Conservation (phyloP, 2,888 invertebrate genomes). For the Ochlodes sylvanus region DNA sequence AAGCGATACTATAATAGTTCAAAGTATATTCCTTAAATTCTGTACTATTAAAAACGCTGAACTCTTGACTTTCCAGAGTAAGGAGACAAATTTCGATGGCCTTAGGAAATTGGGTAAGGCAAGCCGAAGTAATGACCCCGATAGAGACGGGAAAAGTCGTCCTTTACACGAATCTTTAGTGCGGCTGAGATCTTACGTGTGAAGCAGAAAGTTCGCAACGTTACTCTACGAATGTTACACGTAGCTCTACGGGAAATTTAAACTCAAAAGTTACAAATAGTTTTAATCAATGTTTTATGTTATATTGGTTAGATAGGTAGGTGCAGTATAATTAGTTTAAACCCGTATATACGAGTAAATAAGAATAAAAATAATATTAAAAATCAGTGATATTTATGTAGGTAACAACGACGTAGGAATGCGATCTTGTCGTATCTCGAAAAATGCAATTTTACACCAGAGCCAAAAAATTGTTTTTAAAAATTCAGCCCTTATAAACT, state of each 20-base stretch:
- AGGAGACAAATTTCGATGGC: slow-evolving; percentile 29
- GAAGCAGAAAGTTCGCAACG: slow-evolving; percentile 14
- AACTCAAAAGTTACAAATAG: background rate
- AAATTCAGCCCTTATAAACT: too few relatives aligned
- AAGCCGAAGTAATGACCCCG: slow-evolving; percentile 23
- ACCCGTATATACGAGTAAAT: too few relatives aligned
- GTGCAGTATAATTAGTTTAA: too few relatives aligned
- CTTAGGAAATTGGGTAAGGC: slow-evolving; percentile 30
- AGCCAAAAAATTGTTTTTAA: too few relatives aligned
- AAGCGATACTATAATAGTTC: background rate
- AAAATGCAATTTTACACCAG: too few relatives aligned
- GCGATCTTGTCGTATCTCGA: too few relatives aligned
- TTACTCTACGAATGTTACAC: background rate
- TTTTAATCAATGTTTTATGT: too few relatives aligned
- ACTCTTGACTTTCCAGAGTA: slow-evolving; percentile 1
- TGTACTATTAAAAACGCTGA: slow-evolving; percentile 8
- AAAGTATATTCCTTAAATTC: background rate
- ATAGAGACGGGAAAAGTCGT: slow-evolving; percentile 20
- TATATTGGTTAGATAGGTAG: too few relatives aligned
- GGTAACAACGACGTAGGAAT: too few relatives aligned
- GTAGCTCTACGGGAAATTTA: background rate
- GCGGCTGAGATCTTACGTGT: slow-evolving; percentile 7
- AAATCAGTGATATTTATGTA: too few relatives aligned
- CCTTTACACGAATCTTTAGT: slow-evolving; percentile 18
- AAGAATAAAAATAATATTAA: too few relatives aligned